These are phyloP conservation scores for Helostoma temminkii DNA, from an alignment of 2,797 vertebrate species.

Conservation along the genomic window DNA sequence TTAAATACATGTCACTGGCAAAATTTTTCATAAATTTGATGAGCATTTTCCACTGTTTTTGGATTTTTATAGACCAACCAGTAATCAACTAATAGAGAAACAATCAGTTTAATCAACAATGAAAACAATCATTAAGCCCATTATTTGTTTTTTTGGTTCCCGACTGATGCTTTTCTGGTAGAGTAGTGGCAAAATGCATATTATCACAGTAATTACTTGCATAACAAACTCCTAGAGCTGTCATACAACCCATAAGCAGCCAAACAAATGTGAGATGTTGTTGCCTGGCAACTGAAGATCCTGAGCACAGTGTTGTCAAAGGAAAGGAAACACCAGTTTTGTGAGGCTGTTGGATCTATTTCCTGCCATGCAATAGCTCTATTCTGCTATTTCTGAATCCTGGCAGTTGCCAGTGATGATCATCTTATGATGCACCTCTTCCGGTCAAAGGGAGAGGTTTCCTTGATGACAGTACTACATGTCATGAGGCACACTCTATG, in stretches of 20 bases:
- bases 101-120: not conserved
- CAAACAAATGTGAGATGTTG: slow-evolving; percentile 45
- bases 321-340: slow-evolving; percentile 38
- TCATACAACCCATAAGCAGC: slow-evolving; percentile 37
- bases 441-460: slow-evolving; percentile 26
- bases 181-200: slow-evolving; percentile 9
- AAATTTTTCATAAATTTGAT: too few species aligned
- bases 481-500: not conserved
- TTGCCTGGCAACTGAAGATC: slow-evolving; percentile 70
- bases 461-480: slow-evolving; percentile 14
- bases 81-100: not conserved
- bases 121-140: not conserved
- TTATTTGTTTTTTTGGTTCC: slow-evolving; percentile 10
- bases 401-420: slow-evolving; percentile 27
- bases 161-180: slow-evolving; percentile 3
- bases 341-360: slow-evolving; percentile 38
- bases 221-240: slow-evolving; percentile 51
- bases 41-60: not conserved
- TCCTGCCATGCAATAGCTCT: slow-evolving; percentile 39
- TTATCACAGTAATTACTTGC: slow-evolving; percentile 51
- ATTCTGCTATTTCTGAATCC: slow-evolving; percentile 53
- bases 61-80: not conserved
- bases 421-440: slow-evolving; percentile 25
- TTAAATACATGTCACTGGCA: too few species aligned
- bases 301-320: slow-evolving; percentile 44